Evolutionary conservation across 2,888 invertebrate species (phyloP), one percentile per base, ranked within the genome.

Genomic region (Loripinus fragilis): DNA sequence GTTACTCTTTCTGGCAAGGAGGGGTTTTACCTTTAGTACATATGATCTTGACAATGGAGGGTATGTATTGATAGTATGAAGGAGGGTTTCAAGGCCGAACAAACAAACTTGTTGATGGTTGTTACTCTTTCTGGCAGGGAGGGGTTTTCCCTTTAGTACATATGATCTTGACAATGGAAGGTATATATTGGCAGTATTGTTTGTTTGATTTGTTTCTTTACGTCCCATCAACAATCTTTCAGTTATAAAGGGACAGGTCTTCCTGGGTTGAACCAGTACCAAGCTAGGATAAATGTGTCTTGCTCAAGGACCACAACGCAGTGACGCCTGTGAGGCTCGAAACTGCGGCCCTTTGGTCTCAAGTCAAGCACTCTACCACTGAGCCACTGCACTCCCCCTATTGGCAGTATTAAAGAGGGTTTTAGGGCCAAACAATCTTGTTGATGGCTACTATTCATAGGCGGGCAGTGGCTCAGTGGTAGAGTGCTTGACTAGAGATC

Each of bases 361-460:
- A n/a, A n/a, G n/a, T n/a, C n/a, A n/a, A n/a, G n/a, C n/a, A n/a
- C n/a, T n/a, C n/a, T n/a, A n/a, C n/a, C n/a, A n/a, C n/a, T n/a
- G n/a, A n/a, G n/a, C n/a, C n/a, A n/a, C n/a, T n/a, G n/a, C n/a
- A n/a, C n/a, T n/a, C n/a, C n/a, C n/a, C n/a, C n/a, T 23, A 30
- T 41, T n/a, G n/a, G n/a, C n/a, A 95, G 80, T 95, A 96, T 84
- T 99, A 99, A 94, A 99, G 99, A 41, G 99, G 99, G 10, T 99
- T 99, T 93, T 94, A 94, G 95, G 99, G 99, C 0, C 95, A 99
- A 90, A 99, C 94, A 99, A 99, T 94, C 95, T 99, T 84, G 99
- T 99, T 0, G 99, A 99, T 95, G 97, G 97, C 2, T 99, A 99
- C 94, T 99, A 99, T 93, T 98, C 98, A 0, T 99, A 99, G 99